These are phyloP conservation scores for Anas platyrhynchos DNA, from an alignment of 2,113 vertebrate species.

Conservation along the genomic window DNA sequence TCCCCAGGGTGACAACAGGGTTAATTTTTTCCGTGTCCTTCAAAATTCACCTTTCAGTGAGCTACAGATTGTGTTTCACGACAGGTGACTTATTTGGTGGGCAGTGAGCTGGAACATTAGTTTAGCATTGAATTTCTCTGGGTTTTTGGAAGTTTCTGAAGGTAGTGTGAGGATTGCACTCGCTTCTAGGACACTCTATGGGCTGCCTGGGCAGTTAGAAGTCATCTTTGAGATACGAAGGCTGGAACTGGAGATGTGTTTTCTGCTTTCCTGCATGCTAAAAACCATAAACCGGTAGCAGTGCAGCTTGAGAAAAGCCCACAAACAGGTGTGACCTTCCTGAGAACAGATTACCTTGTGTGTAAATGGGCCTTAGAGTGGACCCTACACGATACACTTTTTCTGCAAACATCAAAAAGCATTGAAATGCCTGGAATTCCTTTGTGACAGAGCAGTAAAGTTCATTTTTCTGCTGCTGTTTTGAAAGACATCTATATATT, in stretches of 20 bases:
- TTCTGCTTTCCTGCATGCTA: background rate
- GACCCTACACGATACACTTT: background rate
- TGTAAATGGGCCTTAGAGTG: background rate
- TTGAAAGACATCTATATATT: background rate
- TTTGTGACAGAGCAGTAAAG: background rate
- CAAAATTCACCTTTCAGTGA: conserved; percentile 16
- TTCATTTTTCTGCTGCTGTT: background rate
- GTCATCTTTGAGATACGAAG: background rate
- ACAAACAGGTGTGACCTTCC: background rate
- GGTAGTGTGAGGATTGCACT: background rate
- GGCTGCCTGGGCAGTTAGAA: background rate
- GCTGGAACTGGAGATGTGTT: background rate
- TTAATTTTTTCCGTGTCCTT: conserved; percentile 37
- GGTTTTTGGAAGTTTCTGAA: background rate
- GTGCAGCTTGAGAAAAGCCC: background rate
- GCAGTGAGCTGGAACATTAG: conserved; percentile 20
- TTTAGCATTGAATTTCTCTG: background rate
- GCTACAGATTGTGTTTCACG: conserved; percentile 18
- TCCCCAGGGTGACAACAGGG: background rate
- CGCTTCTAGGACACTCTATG: fast-evolving
- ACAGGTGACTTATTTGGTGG: conserved; percentile 1
- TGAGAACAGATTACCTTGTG: background rate
- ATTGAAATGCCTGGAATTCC: background rate
- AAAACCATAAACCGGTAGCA: background rate
- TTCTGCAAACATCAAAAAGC: background rate